Conservation (phyloP, 1,140 invertebrate genomes). For the Polypedilum vanderplanki region DNA sequence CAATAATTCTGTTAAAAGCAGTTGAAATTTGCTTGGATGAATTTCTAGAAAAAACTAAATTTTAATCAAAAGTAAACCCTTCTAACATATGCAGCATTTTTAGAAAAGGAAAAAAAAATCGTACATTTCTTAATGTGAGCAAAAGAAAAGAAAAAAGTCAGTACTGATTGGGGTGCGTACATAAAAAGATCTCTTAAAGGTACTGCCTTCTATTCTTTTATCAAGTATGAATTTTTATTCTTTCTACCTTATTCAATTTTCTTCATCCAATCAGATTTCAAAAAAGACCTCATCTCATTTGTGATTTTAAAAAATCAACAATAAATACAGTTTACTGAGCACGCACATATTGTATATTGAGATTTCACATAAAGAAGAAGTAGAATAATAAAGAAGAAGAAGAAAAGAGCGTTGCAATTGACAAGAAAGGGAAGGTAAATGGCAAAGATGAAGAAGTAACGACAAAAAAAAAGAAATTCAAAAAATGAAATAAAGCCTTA, state of each 20-base stretch:
- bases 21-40: too few relatives aligned
- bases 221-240: slow-evolving; percentile 4
- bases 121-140: background rate
- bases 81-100: background rate
- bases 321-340: background rate
- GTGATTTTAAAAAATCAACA: background rate
- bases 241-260: background rate
- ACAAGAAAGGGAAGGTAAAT: background rate
- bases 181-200: background rate
- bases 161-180: background rate
- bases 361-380: background rate
- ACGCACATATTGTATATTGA: background rate
- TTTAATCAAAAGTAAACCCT: background rate
- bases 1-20: too few relatives aligned
- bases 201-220: slow-evolving; percentile 20
- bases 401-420: background rate
- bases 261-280: slow-evolving; percentile 24
- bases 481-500: background rate
- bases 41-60: too few relatives aligned
- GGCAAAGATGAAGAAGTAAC: background rate
- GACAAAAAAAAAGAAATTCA: background rate
- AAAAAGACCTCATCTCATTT: background rate
- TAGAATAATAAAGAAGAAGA: background rate
- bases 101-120: background rate
- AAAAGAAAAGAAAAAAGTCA: too few relatives aligned